A percentile compares a stretch with the other conserved stretches of the same genome.
phyloP scores from a whole-genome alignment of 2,888 invertebrate species.

The Aspidapion aeneum region DNA sequence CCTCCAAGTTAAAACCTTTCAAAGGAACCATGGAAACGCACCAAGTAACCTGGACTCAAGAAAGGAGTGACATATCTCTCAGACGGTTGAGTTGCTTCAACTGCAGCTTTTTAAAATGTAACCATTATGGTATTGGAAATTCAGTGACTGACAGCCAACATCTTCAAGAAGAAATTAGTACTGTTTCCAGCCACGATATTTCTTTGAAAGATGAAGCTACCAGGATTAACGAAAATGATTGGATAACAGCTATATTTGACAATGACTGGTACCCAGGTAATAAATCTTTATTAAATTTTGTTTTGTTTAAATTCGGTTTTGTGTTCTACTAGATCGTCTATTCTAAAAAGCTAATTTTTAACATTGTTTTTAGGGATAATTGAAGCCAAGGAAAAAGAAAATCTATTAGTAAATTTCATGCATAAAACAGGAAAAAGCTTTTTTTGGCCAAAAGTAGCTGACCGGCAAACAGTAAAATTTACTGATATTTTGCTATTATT shows the following conservation, averaged over 20 bases:
- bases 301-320: background rate
- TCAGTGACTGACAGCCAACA: background rate
- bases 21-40: constrained; percentile 1
- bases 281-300: background rate
- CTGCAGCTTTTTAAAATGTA: background rate
- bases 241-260: constrained; percentile 8
- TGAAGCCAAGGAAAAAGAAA: background rate
- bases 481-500: background rate
- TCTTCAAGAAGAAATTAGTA: background rate
- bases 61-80: background rate
- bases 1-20: background rate
- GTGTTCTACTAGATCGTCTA: background rate
- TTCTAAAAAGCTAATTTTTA: background rate
- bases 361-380: constrained; percentile 1
- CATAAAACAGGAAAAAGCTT: constrained; percentile 2
- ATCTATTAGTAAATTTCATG: background rate
- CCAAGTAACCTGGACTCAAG: constrained; percentile 3
- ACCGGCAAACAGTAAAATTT: background rate
- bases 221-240: constrained; percentile 2
- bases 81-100: background rate
- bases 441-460: constrained; percentile 1
- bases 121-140: background rate
- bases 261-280: constrained; percentile 10
- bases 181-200: background rate
- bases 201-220: background rate